Evolutionary conservation across 2,888 invertebrate genomes (phyloP), one percentile per base, ranked within the genome.

Genomic region (Laspeyria flexula): DNA sequence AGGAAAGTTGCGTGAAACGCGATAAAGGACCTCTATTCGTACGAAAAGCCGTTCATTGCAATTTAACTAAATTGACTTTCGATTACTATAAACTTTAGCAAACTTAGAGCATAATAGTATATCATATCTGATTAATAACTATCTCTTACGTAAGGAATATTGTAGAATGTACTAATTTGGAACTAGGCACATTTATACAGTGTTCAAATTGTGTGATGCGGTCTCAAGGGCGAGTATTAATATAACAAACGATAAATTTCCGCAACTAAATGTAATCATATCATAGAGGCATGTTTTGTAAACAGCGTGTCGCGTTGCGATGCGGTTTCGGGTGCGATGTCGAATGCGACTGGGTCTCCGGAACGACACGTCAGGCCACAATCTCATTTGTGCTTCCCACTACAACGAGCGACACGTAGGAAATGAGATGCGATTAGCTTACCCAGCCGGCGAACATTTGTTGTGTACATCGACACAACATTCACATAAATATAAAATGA

Each of bases 1-100:
- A 82, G 83, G 83, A 88, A 89, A 87, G 83, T 89, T 87, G 89
- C 88, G 89, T 90, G 84, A 85, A 88, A 88, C 77, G 79, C 85
- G 85, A 89, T 86, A 87, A 87, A 86, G 81, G 81, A 83, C 81
- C 81, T 76, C 76, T 77, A 78, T 83, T 83, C 79, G 75, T 81
- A 83, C 71, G 75, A 77, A 80, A 81, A 79, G 75, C 75, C 73
- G 79, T 83, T 77, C 77, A 79, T 82, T 83, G 77, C 69, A 75
- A 84, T 84, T 84, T 80, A 80, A 81, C 75, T 74, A 81, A 84
- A 82, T 78, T 77, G 75, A 79, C 79, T 79, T 79, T 78, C 69
- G 71, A 69, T 71, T 65, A 65, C 57, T 72, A 71, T 67, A 66
- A 75, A 79, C n/a, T 72, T 65, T 65, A 60, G 61, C 55, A 23